phyloP scores from a whole-genome alignment of 2,888 invertebrate species.

The Phengaris arion region DNA sequence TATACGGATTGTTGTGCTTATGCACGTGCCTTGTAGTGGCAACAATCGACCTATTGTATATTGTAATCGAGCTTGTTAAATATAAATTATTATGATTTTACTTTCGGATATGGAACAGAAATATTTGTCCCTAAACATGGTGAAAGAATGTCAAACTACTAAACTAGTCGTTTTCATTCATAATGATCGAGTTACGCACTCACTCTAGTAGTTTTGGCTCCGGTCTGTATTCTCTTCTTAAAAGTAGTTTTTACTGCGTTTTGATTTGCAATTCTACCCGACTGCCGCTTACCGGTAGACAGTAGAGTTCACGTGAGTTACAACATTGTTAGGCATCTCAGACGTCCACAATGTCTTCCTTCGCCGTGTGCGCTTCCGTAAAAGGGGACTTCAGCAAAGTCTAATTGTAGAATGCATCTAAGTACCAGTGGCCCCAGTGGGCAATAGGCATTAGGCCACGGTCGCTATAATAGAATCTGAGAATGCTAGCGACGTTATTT shows the following conservation, averaged over 20 bases:
- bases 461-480: background rate
- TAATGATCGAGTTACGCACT: background rate
- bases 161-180: background rate
- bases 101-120: background rate
- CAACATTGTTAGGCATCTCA: too few relatives aligned
- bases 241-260: too few relatives aligned
- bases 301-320: too few relatives aligned
- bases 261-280: too few relatives aligned
- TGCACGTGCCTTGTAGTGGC: constrained; percentile 4
- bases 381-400: too few relatives aligned
- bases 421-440: too few relatives aligned
- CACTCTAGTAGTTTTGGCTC: background rate
- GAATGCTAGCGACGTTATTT: background rate
- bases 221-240: background rate
- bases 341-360: too few relatives aligned
- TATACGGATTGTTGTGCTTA: constrained; percentile 39
- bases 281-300: too few relatives aligned
- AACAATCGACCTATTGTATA: constrained; percentile 19
- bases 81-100: constrained; percentile 9
- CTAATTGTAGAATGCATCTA: background rate
- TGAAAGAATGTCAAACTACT: background rate
- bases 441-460: background rate
- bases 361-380: too few relatives aligned
- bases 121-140: background rate
- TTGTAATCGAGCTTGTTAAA: background rate